phyloP scores from a whole-genome alignment of 2,113 vertebrate genomes.

The Corythoichthys intestinalis region DNA sequence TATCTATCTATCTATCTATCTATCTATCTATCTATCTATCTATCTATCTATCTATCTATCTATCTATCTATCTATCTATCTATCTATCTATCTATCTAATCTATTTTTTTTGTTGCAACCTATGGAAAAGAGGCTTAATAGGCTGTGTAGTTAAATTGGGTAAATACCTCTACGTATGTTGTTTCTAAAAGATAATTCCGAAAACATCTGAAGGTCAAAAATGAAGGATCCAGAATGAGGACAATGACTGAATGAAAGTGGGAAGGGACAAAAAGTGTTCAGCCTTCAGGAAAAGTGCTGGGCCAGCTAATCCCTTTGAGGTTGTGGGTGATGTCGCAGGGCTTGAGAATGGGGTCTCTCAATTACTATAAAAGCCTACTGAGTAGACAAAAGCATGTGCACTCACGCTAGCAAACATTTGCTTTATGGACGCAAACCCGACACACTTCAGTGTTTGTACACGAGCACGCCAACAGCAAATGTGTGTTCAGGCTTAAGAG shows the following conservation, averaged over 20 bases:
- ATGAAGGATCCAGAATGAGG: constrained; percentile 14
- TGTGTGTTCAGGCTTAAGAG: constrained; percentile 11
- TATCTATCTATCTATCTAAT: too few species aligned
- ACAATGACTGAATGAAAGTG: constrained; percentile 15
- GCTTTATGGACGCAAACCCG: constrained; percentile 29
- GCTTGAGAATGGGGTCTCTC: constrained; percentile 41
- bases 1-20: too few species aligned
- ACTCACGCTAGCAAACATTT: constrained; percentile 52
- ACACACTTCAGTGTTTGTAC: constrained; percentile 6
- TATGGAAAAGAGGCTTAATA: constrained; percentile 3
- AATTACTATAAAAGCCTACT: constrained; percentile 66
- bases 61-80: too few species aligned
- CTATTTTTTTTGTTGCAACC: too few species aligned
- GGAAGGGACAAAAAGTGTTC: constrained; percentile 16
- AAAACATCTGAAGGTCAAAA: constrained; percentile 40
- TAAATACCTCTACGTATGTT: not conserved
- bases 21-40: too few species aligned
- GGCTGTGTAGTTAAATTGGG: not conserved
- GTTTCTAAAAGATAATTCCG: not conserved
- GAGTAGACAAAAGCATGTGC: constrained; percentile 53
- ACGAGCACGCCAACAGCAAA: not conserved
- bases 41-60: too few species aligned
- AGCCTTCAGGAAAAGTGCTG: constrained; percentile 27
- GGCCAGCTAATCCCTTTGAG: constrained; percentile 48
- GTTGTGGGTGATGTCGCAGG: constrained; percentile 37